Evolutionary conservation across 2,113 vertebrate species (phyloP).

Genomic region (Perccottus glenii): DNA sequence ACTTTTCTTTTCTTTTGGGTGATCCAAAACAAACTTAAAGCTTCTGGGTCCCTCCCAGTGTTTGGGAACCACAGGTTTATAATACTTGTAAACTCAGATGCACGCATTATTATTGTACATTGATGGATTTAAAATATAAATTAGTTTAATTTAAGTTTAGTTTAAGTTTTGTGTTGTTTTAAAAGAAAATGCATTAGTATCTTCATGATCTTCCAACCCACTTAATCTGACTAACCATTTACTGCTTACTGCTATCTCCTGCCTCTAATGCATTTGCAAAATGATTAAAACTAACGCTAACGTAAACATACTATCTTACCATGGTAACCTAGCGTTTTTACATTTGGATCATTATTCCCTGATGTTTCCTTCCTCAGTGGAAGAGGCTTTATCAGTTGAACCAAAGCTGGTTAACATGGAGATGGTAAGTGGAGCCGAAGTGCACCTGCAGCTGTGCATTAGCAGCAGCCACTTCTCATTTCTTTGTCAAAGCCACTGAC

Average conservation of each 20-base stretch:
- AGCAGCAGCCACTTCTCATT: conserved; percentile 33
- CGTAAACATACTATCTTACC: neutral
- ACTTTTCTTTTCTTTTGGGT: too few species aligned
- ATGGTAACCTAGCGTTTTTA: neutral
- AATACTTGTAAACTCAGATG: too few species aligned
- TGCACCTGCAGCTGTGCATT: conserved; percentile 29
- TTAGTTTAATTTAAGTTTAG: too few species aligned
- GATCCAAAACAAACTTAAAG: too few species aligned
- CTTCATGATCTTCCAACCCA: neutral
- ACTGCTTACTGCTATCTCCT: neutral
- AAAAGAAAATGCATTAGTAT: too few species aligned
- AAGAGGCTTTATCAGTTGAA: neutral
- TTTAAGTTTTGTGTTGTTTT: too few species aligned
- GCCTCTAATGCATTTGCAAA: conserved; percentile 1
- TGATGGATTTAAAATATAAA: too few species aligned
- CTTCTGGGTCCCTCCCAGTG: too few species aligned
- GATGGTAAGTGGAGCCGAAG: neutral
- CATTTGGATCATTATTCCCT: neutral
- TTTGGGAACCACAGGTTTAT: too few species aligned
- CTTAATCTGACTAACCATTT: neutral
- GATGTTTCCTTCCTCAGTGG: neutral
- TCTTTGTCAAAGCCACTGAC: conserved; percentile 40
- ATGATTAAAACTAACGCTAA: neutral
- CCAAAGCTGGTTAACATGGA: conserved; percentile 8
- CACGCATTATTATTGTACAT: too few species aligned